A percentile compares a stretch with the other conserved stretches of the same genome.
Conservation (phyloP, 2,888 invertebrate genomes). For the Cryptus armator region DNA sequence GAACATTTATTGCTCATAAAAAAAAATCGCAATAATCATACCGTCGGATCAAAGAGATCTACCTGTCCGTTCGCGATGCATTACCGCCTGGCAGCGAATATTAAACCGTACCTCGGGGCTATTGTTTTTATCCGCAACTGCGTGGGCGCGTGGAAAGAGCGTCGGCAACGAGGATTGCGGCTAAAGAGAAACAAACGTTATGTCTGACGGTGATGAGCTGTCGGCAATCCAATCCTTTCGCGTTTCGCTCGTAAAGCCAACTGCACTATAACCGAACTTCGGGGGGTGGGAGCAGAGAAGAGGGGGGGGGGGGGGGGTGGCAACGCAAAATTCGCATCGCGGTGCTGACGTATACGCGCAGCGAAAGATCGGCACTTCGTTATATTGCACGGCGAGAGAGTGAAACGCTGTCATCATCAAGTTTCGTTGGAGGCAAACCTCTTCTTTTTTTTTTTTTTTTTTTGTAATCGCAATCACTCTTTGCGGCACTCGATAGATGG, state of each 20-base stretch:
- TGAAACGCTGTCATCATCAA: neutral
- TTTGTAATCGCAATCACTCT: neutral
- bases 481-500: neutral
- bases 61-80: neutral
- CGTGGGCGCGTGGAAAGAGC: neutral
- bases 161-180: neutral
- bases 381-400: slow-evolving; percentile 1
- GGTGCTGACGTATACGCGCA: neutral
- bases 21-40: slow-evolving; percentile 21
- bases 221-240: slow-evolving; percentile 14
- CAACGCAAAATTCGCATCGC: slow-evolving; percentile 1
- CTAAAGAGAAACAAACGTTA: slow-evolving; percentile 24
- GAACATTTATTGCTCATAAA: too few species aligned
- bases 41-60: slow-evolving; percentile 10
- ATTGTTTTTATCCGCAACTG: slow-evolving; percentile 4
- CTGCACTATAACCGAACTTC: slow-evolving; percentile 63
- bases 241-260: slow-evolving; percentile 10
- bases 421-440: neutral
- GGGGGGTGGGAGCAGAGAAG: too few species aligned
- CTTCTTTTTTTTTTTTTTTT: neutral
- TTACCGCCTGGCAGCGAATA: neutral
- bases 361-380: slow-evolving; percentile 4
- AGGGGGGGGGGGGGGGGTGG: too few species aligned
- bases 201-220: slow-evolving; percentile 10
- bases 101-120: slow-evolving; percentile 17